Base-by-base conservation (phyloP, 1,140 invertebrate species). In the Macrosteles quadrilineatus region DNA sequence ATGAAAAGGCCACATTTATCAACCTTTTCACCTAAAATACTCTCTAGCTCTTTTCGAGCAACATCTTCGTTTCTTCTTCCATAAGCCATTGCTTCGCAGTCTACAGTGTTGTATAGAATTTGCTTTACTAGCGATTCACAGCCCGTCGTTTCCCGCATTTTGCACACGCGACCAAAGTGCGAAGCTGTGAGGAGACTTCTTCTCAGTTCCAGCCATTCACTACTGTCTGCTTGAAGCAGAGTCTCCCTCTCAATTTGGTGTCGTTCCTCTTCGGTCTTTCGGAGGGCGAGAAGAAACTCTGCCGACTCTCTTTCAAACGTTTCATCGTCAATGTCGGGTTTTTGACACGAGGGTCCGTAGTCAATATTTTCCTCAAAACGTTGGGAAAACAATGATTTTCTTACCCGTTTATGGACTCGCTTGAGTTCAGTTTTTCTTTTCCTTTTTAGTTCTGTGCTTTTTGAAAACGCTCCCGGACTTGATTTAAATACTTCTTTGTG, bases 111-210 rank as follows among this genome's bases (percentile, higher is more conserved):
- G 1, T 77, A 78, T 17, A 78, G 71, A 27, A 79, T 70, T 2
- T 63, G 62, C 19, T 68, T 62, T 0, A 80, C 74, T 2, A 73
- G 68, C n/a, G 64, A 69, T 19, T 47, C 31, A 50, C 73, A 75
- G n/a, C 68, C 74, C 12, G 74, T 77, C 14, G 65, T 73, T 29
- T 4, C 50, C 69, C 73, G 69, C 66, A 69, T 73, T 69, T 77
- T 75, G 32, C 77, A 77, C 23, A 80, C 73, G 71, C 55, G 66
- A 62, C 78, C 77, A 72, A 80, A 81, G 67, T 79, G 77, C 0
- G 77, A 80, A 27, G 78, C 77, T 1, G 79, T 82, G 12, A 80
- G 40, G 19, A 78, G 71, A 25, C 75, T 72, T 57, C 64, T 64
- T 25, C 77, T 68, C 25, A 78, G 62, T 27, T 71, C 70, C 27